Base-by-base conservation (phyloP, 1,140 invertebrate genomes). In the Brachionus plicatilis region DNA sequence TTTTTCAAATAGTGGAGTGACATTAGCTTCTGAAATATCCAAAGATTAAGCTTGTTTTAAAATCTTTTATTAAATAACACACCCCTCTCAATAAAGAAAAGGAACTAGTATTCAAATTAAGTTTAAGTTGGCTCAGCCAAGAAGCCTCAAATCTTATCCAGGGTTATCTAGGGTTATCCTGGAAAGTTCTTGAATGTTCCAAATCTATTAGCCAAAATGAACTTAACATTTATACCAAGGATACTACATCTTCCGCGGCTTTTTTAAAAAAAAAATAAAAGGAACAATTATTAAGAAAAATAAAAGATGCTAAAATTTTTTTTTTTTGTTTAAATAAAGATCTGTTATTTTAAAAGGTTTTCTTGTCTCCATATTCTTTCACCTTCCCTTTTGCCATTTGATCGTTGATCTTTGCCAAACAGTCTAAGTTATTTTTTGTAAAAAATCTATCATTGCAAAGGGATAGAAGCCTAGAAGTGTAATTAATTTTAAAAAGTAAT, bases 341-440 rank as follows among this genome's bases (percentile, higher is more conserved):
- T 68, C 65, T n/a, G 50, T 11, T 56, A 56, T 56, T 56, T 56
- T 56, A 68, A 8, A 37, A 68, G 24, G 27, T 29, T 68, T 68
- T 68, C 65, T 68, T 68, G 65, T 68, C 65, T 29, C 24, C 65
- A 68, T 29, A 68, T 27, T 68, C 65, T 68, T 68, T 56, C 50
- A 56, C 20, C 50, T 56, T 56, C 50, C 50, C n/a, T 56, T 56
- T 56, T 56, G 50, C 50, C 50, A 56, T 56, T 56, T 56, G 50
- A 56, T 56, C 50, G 50, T 56, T 56, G 50, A 56, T 56, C n/a
- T 68, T 68, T 27, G 65, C 65, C 24, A 68, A 29, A 27, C 29
- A 27, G 29, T 68, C 65, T 37, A 29, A n/a, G n/a, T n/a, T n/a
- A n/a, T n/a, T n/a, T n/a, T n/a, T n/a, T n/a, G n/a, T n/a, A n/a